Evolutionary conservation across 2,888 invertebrate species (phyloP).

Genomic region (Leptopterna dolabrata): DNA sequence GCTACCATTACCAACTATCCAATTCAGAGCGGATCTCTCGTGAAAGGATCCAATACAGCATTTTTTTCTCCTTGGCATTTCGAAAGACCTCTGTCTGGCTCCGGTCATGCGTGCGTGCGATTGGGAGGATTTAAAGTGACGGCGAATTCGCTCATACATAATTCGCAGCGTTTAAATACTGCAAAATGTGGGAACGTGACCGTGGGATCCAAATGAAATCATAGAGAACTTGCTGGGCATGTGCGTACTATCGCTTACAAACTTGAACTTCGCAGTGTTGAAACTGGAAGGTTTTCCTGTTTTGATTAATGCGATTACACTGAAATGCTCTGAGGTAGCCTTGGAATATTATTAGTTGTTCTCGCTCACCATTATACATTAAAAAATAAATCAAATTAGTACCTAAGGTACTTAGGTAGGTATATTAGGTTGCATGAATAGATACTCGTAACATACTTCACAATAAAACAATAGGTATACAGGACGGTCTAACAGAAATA

Average conservation of each 20-base stretch:
- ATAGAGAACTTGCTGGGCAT: not conserved
- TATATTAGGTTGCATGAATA: too few species aligned
- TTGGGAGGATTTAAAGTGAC: not conserved
- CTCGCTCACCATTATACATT: too few species aligned
- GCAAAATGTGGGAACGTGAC: not conserved
- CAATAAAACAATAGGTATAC: too few species aligned
- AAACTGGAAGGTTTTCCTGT: not conserved
- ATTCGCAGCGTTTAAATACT: not conserved
- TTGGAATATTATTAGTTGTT: too few species aligned
- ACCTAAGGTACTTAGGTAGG: too few species aligned
- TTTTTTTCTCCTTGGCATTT: slow-evolving; percentile 5
- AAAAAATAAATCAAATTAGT: too few species aligned
- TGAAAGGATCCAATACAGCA: not conserved
- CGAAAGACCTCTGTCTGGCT: not conserved
- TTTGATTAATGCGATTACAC: not conserved
- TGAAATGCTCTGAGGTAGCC: too few species aligned
- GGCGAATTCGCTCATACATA: not conserved
- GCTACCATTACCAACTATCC: not conserved
- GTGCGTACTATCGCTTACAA: not conserved
- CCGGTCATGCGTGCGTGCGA: not conserved
- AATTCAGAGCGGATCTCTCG: not conserved
- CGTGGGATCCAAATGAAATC: not conserved
- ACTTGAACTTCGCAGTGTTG: not conserved
- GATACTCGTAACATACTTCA: too few species aligned
- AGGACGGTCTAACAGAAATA: too few species aligned